phyloP scores from a whole-genome alignment of 2,113 vertebrate species.

The Panthera uncia region DNA sequence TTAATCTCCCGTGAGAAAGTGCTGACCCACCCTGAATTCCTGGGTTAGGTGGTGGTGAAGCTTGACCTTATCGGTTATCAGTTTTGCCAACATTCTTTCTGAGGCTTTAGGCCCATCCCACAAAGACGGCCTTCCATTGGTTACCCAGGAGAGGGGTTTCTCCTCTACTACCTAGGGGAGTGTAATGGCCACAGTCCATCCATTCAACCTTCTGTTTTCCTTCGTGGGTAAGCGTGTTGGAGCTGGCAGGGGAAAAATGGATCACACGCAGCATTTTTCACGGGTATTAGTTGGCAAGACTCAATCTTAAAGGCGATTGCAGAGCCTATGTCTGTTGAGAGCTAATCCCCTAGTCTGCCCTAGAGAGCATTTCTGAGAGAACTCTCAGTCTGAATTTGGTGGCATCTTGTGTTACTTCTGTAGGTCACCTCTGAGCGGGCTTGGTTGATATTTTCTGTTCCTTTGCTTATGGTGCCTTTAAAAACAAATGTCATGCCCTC shows the following conservation, averaged over 20 bases:
- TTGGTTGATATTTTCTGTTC: neutral
- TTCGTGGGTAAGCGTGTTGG: slow-evolving; percentile 42
- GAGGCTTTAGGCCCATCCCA: slow-evolving; percentile 61
- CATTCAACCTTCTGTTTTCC: slow-evolving; percentile 52
- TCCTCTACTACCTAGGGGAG: slow-evolving; percentile 54
- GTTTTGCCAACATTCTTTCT: slow-evolving; percentile 67
- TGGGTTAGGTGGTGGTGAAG: slow-evolving; percentile 64
- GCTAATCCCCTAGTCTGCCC: neutral
- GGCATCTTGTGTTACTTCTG: neutral
- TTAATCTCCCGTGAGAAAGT: slow-evolving; percentile 70
- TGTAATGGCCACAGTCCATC: slow-evolving; percentile 21
- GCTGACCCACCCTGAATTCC: slow-evolving; percentile 66
- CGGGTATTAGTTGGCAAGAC: slow-evolving; percentile 26
- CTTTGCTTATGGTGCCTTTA: neutral
- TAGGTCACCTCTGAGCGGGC: neutral
- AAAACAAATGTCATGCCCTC: neutral
- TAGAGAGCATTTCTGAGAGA: neutral
- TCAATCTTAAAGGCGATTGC: neutral
- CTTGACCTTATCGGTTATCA: slow-evolving; percentile 69
- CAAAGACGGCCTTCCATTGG: slow-evolving; percentile 32
- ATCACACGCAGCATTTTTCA: slow-evolving; percentile 44
- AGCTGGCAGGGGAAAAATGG: slow-evolving; percentile 59
- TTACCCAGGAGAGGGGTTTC: slow-evolving; percentile 34
- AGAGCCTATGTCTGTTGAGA: neutral
- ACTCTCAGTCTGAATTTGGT: neutral